These are phyloP conservation scores for Brachyptera risi DNA, from an alignment of 2,888 invertebrate genomes.

Conservation along the genomic window DNA sequence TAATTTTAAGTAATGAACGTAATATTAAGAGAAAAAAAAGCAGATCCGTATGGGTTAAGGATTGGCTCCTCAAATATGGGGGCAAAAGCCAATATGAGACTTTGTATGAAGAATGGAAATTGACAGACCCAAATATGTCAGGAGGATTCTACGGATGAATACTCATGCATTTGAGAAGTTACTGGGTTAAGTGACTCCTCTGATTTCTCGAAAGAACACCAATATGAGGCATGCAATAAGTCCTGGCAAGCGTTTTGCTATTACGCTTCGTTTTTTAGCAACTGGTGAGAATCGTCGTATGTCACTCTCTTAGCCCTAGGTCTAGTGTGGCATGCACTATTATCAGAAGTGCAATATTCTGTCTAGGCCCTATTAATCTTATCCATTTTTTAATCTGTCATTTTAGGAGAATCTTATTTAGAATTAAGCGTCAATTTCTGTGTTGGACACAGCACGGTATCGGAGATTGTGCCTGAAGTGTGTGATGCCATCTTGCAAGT, in stretches of 20 bases:
- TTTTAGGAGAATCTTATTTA: neutral
- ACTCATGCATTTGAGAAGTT: neutral
- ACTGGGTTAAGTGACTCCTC: neutral
- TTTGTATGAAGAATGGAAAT: neutral
- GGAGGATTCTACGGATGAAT: neutral
- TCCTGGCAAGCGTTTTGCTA: neutral
- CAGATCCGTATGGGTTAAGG: neutral
- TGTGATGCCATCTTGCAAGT: neutral
- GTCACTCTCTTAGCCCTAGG: neutral
- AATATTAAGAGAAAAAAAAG: too few species aligned
- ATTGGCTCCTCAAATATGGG: neutral
- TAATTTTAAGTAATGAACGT: too few species aligned
- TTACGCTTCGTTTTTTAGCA: neutral
- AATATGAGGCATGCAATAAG: neutral
- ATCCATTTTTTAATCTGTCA: neutral
- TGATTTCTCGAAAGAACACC: neutral
- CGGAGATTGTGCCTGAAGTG: neutral
- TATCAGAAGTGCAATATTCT: too few species aligned
- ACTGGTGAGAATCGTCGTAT: neutral
- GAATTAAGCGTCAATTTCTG: neutral
- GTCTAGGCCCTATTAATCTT: too few species aligned
- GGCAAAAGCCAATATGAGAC: neutral
- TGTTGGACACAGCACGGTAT: conserved; percentile 9
- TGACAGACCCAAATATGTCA: neutral
- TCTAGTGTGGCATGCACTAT: neutral